phyloP scores from a whole-genome alignment of 2,113 vertebrate species.

The Eptesicus fuscus region DNA sequence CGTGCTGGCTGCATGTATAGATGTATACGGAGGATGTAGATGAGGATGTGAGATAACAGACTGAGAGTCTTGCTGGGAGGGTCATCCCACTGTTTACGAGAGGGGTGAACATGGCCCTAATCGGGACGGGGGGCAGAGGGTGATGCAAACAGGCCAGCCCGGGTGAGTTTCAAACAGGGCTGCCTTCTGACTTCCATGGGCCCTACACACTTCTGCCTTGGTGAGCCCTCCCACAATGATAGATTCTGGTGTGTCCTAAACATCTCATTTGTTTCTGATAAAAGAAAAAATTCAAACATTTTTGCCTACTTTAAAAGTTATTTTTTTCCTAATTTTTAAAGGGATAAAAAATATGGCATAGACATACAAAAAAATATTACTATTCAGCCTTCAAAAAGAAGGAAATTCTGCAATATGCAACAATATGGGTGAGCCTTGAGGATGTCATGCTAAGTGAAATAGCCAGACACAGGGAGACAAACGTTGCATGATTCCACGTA shows the following conservation, averaged over 20 bases:
- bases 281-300: not conserved
- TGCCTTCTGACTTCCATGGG: too few relatives aligned
- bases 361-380: not conserved
- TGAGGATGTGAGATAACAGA: not conserved
- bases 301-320: not conserved
- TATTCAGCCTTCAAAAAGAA: not conserved
- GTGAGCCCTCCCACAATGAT: not conserved
- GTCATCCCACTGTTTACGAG: not conserved
- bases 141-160: too few relatives aligned
- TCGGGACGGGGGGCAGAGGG: not conserved
- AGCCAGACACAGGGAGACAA: not conserved
- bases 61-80: too few relatives aligned
- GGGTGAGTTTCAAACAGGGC: not conserved
- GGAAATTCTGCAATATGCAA: not conserved
- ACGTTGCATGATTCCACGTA: not conserved
- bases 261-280: not conserved
- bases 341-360: not conserved
- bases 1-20: not conserved
- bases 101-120: not conserved
- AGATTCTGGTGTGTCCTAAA: not conserved
- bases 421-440: not conserved
- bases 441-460: not conserved
- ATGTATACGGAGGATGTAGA: not conserved
- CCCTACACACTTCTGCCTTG: not conserved
- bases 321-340: not conserved